phyloP scores from a whole-genome alignment of 2,797 vertebrate species.

The Dendrocincla tyrannina region DNA sequence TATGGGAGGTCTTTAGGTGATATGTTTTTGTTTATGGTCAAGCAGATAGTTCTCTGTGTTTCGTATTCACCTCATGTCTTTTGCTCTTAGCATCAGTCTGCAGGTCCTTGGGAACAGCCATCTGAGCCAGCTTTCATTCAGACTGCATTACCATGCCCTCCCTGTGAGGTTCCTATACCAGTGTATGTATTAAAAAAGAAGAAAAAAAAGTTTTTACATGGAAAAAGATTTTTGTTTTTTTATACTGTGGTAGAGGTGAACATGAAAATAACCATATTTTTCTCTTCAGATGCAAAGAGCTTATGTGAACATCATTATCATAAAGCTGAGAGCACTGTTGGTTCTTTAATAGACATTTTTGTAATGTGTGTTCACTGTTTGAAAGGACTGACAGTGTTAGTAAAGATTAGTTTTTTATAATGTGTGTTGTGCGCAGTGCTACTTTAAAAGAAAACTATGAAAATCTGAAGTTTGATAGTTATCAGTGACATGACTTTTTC shows the following conservation, averaged over 20 bases:
- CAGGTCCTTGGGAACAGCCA: constrained; percentile 88
- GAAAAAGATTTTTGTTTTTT: neutral
- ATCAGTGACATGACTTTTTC: neutral
- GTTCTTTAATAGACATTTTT: neutral
- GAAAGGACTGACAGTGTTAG: neutral
- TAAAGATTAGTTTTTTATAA: neutral
- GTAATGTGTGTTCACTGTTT: neutral
- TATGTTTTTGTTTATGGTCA: neutral
- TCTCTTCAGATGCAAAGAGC: neutral
- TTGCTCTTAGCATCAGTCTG: constrained; percentile 77
- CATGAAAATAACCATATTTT: neutral
- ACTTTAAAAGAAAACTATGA: neutral
- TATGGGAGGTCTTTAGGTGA: neutral
- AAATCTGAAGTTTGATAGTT: neutral
- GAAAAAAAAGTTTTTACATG: neutral
- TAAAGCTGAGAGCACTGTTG: neutral
- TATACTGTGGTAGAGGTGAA: neutral
- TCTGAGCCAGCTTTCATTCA: constrained; percentile 83
- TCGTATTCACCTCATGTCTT: neutral
- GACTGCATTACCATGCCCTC: constrained; percentile 79
- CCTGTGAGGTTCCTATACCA: constrained; percentile 80
- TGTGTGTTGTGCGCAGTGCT: neutral
- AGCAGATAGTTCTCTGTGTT: neutral
- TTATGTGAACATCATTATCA: neutral
- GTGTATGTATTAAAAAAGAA: constrained; percentile 71